phyloP scores from a whole-genome alignment of 2,113 vertebrate species.

The Amphiprion percula region DNA sequence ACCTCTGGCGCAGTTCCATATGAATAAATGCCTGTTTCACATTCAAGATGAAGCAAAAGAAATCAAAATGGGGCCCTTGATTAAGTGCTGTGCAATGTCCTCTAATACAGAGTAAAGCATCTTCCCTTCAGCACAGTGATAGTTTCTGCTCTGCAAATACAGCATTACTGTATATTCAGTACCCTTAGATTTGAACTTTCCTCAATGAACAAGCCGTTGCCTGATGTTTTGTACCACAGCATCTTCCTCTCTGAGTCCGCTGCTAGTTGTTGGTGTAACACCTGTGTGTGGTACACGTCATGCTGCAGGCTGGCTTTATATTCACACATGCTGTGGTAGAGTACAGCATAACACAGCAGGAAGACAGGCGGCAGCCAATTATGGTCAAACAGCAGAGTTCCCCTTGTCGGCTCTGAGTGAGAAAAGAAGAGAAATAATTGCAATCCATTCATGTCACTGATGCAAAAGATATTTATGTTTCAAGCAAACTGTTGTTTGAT shows the following conservation, averaged over 20 bases:
- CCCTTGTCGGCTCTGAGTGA: constrained; percentile 58
- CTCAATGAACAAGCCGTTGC: constrained; percentile 3
- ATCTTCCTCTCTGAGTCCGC: constrained; percentile 15
- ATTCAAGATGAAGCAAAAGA: constrained; percentile 2
- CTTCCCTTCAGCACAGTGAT: constrained; percentile 44
- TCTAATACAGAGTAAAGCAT: constrained; percentile 34
- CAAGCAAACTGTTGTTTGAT: no score
- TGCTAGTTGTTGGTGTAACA: constrained; percentile 14
- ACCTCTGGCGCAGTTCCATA: constrained; percentile 8
- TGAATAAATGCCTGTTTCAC: not conserved
- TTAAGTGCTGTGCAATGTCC: constrained; percentile 15
- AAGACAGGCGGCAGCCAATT: constrained; percentile 17
- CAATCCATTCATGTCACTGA: not conserved
- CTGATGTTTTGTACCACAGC: constrained; percentile 22
- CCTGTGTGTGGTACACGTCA: constrained; percentile 17
- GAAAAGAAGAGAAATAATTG: not conserved
- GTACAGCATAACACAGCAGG: constrained; percentile 37
- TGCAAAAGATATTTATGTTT: no score
- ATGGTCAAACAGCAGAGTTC: constrained; percentile 66
- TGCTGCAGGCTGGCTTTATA: constrained; percentile 48
- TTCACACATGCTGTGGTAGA: constrained; percentile 36
- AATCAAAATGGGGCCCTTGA: constrained; percentile 6
- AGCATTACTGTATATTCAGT: constrained; percentile 2
- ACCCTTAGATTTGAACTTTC: constrained; percentile 9
- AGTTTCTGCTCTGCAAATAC: constrained; percentile 29